phyloP scores from a whole-genome alignment of 1,140 invertebrate species.

The Tetragonula clypearis region DNA sequence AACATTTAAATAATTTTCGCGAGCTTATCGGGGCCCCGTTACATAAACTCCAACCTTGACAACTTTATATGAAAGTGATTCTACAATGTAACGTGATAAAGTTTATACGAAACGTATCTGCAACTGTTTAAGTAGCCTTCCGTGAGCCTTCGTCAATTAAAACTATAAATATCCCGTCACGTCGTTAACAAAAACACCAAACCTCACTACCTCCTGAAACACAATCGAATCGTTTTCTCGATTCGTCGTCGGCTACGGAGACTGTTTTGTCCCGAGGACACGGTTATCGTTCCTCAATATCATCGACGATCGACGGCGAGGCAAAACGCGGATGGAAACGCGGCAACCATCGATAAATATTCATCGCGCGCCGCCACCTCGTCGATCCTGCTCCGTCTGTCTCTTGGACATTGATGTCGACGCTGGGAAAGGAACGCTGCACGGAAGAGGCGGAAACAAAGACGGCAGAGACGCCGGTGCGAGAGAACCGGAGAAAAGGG shows the following conservation, averaged over 20 bases:
- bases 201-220: too few species aligned
- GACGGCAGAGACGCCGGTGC: not conserved
- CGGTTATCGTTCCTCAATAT: constrained; percentile 27
- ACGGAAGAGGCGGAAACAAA: constrained; percentile 16
- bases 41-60: too few species aligned
- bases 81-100: too few species aligned
- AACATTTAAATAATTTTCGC: too few species aligned
- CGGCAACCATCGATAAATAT: constrained; percentile 41
- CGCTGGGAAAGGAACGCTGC: constrained; percentile 13
- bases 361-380: constrained; percentile 28
- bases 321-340: not conserved
- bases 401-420: constrained; percentile 3
- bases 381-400: constrained; percentile 32
- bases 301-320: not conserved
- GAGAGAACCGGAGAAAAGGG: constrained; percentile 28
- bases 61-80: too few species aligned
- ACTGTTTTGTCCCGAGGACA: not conserved
- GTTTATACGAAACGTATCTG: too few species aligned
- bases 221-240: not conserved
- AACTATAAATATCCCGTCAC: too few species aligned
- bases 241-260: not conserved
- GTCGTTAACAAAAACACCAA: too few species aligned
- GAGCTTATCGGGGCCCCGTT: too few species aligned
- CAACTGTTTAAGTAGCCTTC: too few species aligned
- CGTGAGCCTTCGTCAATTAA: too few species aligned